Percentiles rank a stretch among this genome's conserved stretches.
phyloP scores from a whole-genome alignment of 2,797 vertebrate genomes.

The Naso thynnoides region DNA sequence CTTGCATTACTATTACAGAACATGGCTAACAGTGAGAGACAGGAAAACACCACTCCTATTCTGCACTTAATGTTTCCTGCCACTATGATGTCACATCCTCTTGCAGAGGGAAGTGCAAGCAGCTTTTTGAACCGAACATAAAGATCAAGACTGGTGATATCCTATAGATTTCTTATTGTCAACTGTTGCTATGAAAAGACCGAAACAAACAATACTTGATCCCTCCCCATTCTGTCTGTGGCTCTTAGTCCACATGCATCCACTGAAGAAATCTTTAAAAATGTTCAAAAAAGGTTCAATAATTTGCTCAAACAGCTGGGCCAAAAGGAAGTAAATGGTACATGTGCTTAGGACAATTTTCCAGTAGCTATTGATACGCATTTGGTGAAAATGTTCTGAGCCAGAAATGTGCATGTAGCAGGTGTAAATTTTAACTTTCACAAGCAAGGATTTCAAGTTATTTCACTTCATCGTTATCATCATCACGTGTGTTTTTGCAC shows the following conservation, averaged over 20 bases:
- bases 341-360: not conserved
- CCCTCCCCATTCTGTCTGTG: not conserved
- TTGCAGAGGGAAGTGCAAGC: constrained; percentile 12
- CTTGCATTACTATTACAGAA: not conserved
- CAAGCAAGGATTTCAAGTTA: no score
- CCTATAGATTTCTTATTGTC: not conserved
- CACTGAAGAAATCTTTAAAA: not conserved
- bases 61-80: constrained; percentile 22
- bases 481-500: no score
- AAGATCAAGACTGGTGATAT: constrained; percentile 3
- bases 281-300: not conserved
- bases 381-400: no score
- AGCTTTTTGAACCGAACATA: not conserved
- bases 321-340: not conserved
- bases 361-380: not conserved
- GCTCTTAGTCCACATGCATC: not conserved
- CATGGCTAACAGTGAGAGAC: not conserved
- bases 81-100: constrained; percentile 26
- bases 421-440: no score
- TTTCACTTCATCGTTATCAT: no score
- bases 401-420: no score
- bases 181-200: not conserved
- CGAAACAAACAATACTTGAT: not conserved
- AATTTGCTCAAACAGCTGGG: not conserved
- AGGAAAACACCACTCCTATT: constrained; percentile 12